Evolutionary conservation across 1,140 invertebrate species (phyloP).

Genomic region (Magallana ariakensis): DNA sequence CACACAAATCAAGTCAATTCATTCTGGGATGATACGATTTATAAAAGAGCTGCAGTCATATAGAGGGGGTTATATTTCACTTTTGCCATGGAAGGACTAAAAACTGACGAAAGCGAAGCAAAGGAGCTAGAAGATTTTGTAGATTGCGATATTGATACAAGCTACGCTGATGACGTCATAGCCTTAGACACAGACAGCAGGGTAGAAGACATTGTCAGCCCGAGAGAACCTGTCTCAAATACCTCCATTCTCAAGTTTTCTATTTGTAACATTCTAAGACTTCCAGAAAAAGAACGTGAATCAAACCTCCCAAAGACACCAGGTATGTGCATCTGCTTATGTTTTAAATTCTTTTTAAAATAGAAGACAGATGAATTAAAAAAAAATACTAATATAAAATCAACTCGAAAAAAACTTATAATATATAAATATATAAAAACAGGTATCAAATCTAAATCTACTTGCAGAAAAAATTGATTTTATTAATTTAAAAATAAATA

Average conservation of each 20-base stretch:
- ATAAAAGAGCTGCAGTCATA: background rate
- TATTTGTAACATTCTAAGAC: background rate
- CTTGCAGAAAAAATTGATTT: no score
- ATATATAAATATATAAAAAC: no score
- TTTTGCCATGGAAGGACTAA: background rate
- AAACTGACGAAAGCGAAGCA: background rate
- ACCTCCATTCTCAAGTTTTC: background rate
- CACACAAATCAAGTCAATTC: slow-evolving; percentile 25
- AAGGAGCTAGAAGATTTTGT: background rate
- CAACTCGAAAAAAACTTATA: no score
- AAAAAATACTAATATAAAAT: no score
- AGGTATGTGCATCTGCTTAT: background rate
- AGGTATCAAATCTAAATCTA: no score
- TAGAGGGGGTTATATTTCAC: background rate
- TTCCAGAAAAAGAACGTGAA: background rate
- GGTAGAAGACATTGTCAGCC: background rate
- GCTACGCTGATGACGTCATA: background rate
- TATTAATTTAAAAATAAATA: no score
- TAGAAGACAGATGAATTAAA: no score
- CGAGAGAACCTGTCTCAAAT: background rate
- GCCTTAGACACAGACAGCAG: background rate
- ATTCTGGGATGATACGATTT: background rate
- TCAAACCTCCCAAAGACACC: background rate
- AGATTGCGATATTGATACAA: background rate
- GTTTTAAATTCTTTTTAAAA: no score